Base-by-base conservation (phyloP, 2,888 invertebrate species). In the Epirrita christyi region DNA sequence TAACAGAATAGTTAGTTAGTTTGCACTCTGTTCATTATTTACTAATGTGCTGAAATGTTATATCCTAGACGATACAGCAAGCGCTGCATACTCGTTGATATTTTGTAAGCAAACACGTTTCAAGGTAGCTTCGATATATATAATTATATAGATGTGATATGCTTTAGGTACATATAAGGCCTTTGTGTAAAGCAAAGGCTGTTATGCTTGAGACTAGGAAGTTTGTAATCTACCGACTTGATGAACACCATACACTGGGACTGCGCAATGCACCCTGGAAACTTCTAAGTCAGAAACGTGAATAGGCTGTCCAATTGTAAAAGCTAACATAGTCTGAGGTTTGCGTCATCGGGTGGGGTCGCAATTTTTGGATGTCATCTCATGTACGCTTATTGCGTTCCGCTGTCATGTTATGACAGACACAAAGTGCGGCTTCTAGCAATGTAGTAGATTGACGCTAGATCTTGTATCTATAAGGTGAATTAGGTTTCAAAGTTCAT, bases 51-150 rank as follows among this genome's bases (percentile, higher is more conserved):
- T 46, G 45, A 45, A 49, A 54, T 48, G 41, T 54, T 70, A 71
- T 62, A 71, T 68, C 71, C 71, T 70, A 65, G 53, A 70, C 66
- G 65, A 64, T 66, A 56, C 50, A 54, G 56, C 64, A 56, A 61
- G 65, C 49, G 66, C 61, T 70, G 61, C 63, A 67, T 69, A 64
- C 66, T 53, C 50, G 48, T 52, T 52, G 42, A 58, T 55, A 58
- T 55, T 49, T 41, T 55, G 53, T 42, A 47, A 51, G 41, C 15
- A 51, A 46, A 44, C 42, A 21, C 47, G 32, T 21, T 55, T 40
- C 13, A 53, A 28, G 14, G 45, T 41, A 47, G 51, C 43, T 40
- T 48, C 43, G 49, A 55, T 58, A 47, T 46, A 43, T 46, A 58
- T n/a, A n/a, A n/a, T n/a, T n/a, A n/a, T 50, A 56, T 50, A 48